Evolutionary conservation across 1,140 invertebrate genomes (phyloP).

Genomic region (Macrosteles quadrilineatus): DNA sequence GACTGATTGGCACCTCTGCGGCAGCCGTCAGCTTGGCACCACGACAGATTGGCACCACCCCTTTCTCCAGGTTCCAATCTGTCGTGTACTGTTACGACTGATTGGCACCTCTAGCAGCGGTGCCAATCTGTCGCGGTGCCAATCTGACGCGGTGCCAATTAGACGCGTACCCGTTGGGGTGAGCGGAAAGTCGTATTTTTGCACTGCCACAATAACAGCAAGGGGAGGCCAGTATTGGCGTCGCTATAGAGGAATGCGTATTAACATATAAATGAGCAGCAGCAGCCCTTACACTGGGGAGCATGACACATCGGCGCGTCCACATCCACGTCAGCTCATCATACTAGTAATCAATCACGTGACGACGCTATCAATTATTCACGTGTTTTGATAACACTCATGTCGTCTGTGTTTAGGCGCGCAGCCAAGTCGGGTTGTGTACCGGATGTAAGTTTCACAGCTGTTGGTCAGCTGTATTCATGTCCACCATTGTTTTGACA

Average conservation of each 20-base stretch:
- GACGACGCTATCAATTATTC: constrained; percentile 13
- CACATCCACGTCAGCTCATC: background rate
- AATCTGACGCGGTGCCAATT: too few relatives aligned
- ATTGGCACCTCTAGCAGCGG: too few relatives aligned
- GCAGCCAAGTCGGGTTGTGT: too few relatives aligned
- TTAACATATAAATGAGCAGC: constrained; percentile 34
- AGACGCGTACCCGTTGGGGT: background rate
- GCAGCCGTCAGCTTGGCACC: too few relatives aligned
- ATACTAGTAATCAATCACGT: background rate
- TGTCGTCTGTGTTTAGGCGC: background rate
- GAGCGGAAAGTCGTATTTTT: constrained; percentile 21
- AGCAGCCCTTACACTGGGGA: constrained; percentile 4
- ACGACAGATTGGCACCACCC: too few relatives aligned
- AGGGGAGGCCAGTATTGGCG: constrained; percentile 8
- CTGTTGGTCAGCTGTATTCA: too few relatives aligned
- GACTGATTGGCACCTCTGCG: too few relatives aligned
- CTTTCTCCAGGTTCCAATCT: too few relatives aligned
- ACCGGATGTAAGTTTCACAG: too few relatives aligned
- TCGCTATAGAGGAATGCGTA: constrained; percentile 29
- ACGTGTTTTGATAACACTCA: constrained; percentile 13
- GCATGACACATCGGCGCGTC: constrained; percentile 21
- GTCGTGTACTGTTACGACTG: too few relatives aligned
- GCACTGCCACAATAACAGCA: constrained; percentile 17
- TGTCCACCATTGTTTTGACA: too few relatives aligned
- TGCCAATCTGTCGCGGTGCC: too few relatives aligned